A percentile compares a stretch with the other conserved stretches of the same genome.
Evolutionary conservation across 2,888 invertebrate genomes (phyloP).

Genomic region (Halocaridina rubra): DNA sequence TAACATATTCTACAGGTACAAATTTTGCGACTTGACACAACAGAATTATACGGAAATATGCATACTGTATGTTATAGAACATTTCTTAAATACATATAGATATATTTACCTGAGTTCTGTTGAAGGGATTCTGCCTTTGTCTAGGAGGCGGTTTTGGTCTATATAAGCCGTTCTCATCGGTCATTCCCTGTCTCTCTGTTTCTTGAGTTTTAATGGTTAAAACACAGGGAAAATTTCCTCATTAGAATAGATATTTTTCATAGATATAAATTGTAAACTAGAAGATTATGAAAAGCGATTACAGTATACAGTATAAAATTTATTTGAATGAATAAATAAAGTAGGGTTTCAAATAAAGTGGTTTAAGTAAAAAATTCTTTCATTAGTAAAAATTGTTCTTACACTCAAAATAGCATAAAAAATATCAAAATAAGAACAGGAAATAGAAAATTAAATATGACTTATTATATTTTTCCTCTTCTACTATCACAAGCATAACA

Average conservation of each 20-base stretch:
- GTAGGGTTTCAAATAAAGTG: too few species aligned
- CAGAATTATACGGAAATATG: too few species aligned
- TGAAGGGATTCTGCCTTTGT: conserved; percentile 85
- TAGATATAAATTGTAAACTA: not conserved
- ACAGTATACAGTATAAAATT: not conserved
- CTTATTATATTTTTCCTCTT: too few species aligned
- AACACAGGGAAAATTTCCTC: not conserved
- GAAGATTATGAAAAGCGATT: not conserved
- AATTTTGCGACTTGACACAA: too few species aligned
- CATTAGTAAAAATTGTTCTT: too few species aligned
- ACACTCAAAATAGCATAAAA: not conserved
- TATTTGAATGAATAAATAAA: not conserved
- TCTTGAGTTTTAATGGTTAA: conserved; percentile 68
- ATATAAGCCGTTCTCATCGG: conserved; percentile 68
- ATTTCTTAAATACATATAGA: not conserved
- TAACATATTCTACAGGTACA: too few species aligned
- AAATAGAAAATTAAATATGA: not conserved
- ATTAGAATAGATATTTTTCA: not conserved
- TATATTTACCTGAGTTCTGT: conserved; percentile 70
- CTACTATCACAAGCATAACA: too few species aligned
- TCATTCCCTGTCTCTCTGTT: conserved; percentile 68
- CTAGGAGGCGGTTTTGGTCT: conserved; percentile 82
- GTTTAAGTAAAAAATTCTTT: too few species aligned
- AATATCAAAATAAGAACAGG: not conserved
- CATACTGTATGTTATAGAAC: not conserved